A percentile compares a stretch with the other conserved stretches of the same genome.
Conservation (phyloP, 2,888 invertebrate genomes). For the Parelbella ahira region DNA sequence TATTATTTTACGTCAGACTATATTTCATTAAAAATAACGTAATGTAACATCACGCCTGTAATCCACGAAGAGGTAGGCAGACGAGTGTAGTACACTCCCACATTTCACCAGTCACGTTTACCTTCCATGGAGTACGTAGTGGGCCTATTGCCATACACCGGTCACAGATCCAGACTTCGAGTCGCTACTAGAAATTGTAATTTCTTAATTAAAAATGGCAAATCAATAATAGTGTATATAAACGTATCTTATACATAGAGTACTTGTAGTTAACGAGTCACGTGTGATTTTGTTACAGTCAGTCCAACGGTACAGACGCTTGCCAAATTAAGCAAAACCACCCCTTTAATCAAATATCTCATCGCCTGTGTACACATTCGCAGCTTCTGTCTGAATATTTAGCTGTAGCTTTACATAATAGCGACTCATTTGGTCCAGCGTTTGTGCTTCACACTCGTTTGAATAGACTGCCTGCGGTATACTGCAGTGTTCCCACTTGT, state of each 20-base stretch:
- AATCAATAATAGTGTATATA: too few species aligned
- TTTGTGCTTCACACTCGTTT: slow-evolving; percentile 18
- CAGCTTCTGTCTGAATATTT: slow-evolving; percentile 26
- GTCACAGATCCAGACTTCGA: too few species aligned
- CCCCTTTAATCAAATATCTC: slow-evolving; percentile 25
- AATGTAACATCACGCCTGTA: too few species aligned
- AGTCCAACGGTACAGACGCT: slow-evolving; percentile 14
- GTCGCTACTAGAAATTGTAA: too few species aligned
- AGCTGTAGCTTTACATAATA: slow-evolving; percentile 24
- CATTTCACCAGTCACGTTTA: too few species aligned
- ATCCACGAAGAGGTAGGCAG: too few species aligned
- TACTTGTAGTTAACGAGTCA: slow-evolving; percentile 14
- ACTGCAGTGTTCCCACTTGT: slow-evolving; percentile 18
- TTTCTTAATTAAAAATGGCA: too few species aligned
- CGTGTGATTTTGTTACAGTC: slow-evolving; percentile 15
- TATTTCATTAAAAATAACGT: too few species aligned
- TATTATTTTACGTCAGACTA: too few species aligned
- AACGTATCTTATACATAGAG: slow-evolving; percentile 13
- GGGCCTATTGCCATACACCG: too few species aligned
- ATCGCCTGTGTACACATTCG: slow-evolving; percentile 20
- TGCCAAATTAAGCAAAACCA: slow-evolving; percentile 23
- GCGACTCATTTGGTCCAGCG: slow-evolving; percentile 26
- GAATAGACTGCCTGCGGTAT: slow-evolving; percentile 20
- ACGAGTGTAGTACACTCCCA: too few species aligned
- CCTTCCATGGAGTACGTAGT: too few species aligned